These are phyloP conservation scores for Ctenomys sociabilis DNA, from an alignment of 2,113 vertebrate species.

Conservation along the genomic window DNA sequence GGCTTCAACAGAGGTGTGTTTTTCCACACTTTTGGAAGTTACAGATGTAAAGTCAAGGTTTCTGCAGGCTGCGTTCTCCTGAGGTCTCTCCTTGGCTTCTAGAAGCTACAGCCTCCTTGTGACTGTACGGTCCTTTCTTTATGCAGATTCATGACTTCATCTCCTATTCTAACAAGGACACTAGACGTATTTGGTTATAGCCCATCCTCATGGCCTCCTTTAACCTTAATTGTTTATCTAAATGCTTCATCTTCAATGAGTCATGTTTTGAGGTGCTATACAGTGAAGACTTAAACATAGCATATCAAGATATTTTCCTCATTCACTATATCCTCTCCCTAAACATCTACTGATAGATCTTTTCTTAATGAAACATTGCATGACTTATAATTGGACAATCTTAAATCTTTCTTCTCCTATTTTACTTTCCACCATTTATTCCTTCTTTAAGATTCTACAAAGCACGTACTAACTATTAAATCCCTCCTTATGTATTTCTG, in stretches of 20 bases:
- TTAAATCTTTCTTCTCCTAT: no score
- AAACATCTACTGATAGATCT: background rate
- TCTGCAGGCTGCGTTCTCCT: background rate
- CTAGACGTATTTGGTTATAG: background rate
- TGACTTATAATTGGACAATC: background rate
- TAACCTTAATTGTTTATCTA: background rate
- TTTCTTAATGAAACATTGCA: background rate
- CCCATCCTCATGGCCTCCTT: background rate
- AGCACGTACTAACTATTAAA: background rate
- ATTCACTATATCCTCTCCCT: background rate
- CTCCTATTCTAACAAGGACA: background rate
- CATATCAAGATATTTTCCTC: background rate
- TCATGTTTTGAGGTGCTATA: background rate
- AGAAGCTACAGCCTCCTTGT: rapidly evolving
- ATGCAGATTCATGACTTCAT: background rate
- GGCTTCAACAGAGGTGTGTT: background rate
- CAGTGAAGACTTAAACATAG: background rate
- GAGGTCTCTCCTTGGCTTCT: rapidly evolving
- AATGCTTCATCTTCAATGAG: background rate
- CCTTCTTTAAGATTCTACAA: background rate
- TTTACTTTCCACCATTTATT: background rate
- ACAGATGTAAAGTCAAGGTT: background rate
- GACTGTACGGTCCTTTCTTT: background rate
- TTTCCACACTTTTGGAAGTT: background rate
- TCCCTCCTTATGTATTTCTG: background rate